Conservation (phyloP, 2,888 invertebrate species). For the Aphodius granarius region DNA sequence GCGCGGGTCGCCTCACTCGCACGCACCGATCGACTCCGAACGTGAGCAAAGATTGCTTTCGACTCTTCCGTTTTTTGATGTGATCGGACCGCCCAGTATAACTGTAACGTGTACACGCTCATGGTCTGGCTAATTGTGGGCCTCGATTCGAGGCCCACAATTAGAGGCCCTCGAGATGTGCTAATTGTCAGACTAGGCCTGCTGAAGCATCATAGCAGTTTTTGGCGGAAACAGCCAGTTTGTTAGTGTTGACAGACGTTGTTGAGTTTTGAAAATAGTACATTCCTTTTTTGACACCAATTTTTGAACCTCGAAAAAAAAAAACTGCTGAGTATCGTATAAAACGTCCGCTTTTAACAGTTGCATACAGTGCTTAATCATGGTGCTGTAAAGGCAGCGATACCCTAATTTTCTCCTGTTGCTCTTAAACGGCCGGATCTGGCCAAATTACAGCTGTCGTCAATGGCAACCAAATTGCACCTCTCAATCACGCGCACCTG, state of each 20-base stretch:
- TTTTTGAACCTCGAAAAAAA: no score
- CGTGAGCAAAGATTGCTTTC: neutral
- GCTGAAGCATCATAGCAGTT: neutral
- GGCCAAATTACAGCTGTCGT: neutral
- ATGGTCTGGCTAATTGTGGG: neutral
- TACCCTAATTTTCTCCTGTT: neutral
- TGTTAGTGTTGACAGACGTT: no score
- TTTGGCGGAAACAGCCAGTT: no score
- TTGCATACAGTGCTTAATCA: neutral
- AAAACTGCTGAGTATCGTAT: neutral
- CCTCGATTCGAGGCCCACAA: no score
- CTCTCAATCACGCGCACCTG: neutral
- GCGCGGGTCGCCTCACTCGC: neutral
- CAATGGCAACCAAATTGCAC: neutral
- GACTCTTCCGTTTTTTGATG: neutral
- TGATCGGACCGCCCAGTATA: neutral
- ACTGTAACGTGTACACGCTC: neutral
- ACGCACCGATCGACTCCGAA: conserved; percentile 12
- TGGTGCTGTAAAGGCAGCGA: neutral
- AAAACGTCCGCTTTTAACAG: neutral
- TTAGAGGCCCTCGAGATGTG: no score
- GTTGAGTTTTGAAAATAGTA: no score
- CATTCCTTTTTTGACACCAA: no score
- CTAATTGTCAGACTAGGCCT: neutral
- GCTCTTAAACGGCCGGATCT: neutral